Conservation (phyloP, 2,797 vertebrate genomes). For the Rhyacichthys aspro region DNA sequence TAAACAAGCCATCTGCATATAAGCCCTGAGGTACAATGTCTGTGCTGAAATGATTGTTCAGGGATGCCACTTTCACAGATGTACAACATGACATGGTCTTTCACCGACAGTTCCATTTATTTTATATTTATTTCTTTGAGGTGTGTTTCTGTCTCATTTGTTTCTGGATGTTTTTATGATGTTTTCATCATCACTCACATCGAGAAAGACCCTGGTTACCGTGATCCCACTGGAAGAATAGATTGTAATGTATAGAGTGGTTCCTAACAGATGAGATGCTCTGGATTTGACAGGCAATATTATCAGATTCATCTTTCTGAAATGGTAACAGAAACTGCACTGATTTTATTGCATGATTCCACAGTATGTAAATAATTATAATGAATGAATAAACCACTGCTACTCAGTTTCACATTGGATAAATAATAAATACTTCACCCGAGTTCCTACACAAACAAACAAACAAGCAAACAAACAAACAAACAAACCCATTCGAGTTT, state of each 20-base stretch:
- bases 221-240: neutral
- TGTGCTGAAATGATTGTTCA: conserved; percentile 28
- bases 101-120: conserved; percentile 19
- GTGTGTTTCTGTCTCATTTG: neutral
- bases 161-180: neutral
- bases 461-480: neutral
- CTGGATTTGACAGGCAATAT: neutral
- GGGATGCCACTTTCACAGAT: conserved; percentile 35
- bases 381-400: no score
- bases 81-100: conserved; percentile 27
- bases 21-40: conserved; percentile 27
- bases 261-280: neutral
- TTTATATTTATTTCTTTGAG: conserved; percentile 21
- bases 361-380: no score
- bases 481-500: no score
- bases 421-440: no score
- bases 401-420: no score
- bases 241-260: neutral
- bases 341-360: no score
- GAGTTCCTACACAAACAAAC: neutral
- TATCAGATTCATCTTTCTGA: no score
- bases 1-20: conserved; percentile 36
- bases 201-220: no score
- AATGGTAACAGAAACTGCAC: no score
- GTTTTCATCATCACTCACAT: neutral